Evolutionary conservation across 2,888 invertebrate species (phyloP), one percentile per base, ranked within the genome.

Genomic region (Lysandra bellargus): DNA sequence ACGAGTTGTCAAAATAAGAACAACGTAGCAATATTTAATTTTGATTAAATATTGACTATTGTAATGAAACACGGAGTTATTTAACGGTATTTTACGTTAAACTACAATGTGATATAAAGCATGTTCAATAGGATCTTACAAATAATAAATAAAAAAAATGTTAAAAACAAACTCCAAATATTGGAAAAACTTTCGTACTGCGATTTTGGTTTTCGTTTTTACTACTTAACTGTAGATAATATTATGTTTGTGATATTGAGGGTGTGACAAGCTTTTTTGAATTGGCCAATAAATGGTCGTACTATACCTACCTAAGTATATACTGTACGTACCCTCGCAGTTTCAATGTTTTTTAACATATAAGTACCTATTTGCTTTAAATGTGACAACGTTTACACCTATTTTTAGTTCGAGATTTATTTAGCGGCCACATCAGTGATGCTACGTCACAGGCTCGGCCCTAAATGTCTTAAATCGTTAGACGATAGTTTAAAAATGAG

Each of bases 361-460:
- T 37, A 69, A 9, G 44, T 23, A 75, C 30, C 30, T 49, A 49
- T 2, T 76, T 53, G 49, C 33, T 76, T 53, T 23, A 23, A 23
- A 30, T 76, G 30, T 33, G 76, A 76, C 57, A 57, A 76, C 57
- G 76, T 33, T 53, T 44, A 57, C 2, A 2, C 17, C 53, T 76
- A 76, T 76, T 76, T 76, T 57, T 76, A 76, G 76, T 30, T 33
- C 4, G 33, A 17, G 23, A 74, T 57, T 33, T 33, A 76, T 57
- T 76, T 76, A 76, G 76, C 76, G 76, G 53, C 76, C 57, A 76
- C 57, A 53, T 76, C 76, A 76, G n/a, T 76, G 53, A 53, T 57
- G 75, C 53, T 49, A 76, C 76, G 76, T 76, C 76, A 57, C 76
- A 57, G 57, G 14, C 4, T 33, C 33, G 57, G 76, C 53, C 57